These are phyloP conservation scores for Vulpes ferrilata DNA, from an alignment of 2,113 vertebrate species.

Conservation along the genomic window DNA sequence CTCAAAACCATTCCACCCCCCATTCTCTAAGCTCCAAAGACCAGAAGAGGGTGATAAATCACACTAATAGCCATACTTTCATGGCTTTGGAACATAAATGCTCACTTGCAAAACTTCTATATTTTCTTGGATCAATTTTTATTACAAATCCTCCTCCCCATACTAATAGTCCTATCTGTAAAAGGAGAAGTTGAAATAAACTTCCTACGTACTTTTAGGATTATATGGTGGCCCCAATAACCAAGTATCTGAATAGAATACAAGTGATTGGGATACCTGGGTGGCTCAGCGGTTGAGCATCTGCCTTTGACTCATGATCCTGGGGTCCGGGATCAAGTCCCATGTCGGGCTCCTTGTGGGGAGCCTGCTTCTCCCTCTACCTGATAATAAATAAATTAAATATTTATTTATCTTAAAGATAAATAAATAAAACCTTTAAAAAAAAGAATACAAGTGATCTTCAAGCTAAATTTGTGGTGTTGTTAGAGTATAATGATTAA, in stretches of 20 bases:
- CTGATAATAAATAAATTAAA: no score
- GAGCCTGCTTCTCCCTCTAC: no score
- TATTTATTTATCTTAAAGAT: no score
- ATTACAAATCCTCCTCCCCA: background rate
- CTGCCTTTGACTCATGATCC: no score
- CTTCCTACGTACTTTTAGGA: background rate
- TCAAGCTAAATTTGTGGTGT: background rate
- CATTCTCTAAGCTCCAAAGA: slow-evolving; percentile 13
- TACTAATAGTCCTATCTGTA: background rate
- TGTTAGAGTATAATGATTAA: background rate
- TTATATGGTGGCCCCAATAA: background rate
- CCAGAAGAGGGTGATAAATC: slow-evolving; percentile 42
- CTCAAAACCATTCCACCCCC: background rate
- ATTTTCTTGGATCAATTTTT: slow-evolving; percentile 62
- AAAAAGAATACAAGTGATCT: background rate
- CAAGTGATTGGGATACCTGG: background rate
- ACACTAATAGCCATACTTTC: background rate
- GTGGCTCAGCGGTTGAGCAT: no score
- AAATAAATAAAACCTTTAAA: no score
- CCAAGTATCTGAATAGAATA: background rate
- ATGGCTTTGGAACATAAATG: slow-evolving; percentile 27
- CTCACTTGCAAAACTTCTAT: slow-evolving; percentile 53
- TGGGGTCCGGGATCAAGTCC: no score
- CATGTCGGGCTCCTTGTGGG: no score
- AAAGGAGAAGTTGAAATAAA: slow-evolving; percentile 19